These are phyloP conservation scores for Notarius quadriscutis DNA, from an alignment of 2,113 vertebrate genomes.

Conservation along the genomic window DNA sequence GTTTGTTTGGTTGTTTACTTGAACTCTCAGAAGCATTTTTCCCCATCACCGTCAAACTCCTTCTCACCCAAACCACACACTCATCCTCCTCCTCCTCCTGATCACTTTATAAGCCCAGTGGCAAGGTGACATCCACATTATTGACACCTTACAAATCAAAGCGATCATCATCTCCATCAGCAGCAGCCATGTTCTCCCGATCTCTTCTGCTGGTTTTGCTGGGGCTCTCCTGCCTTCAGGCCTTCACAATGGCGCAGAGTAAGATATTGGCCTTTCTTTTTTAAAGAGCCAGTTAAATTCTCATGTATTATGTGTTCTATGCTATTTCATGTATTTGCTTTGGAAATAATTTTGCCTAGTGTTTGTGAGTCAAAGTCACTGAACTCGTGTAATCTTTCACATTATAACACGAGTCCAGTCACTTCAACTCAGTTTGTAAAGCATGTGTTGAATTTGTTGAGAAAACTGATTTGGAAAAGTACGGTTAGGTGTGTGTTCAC, in stretches of 20 bases:
- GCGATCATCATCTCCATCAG: background rate
- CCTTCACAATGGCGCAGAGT: background rate
- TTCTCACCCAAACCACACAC: background rate
- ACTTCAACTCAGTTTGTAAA: no score
- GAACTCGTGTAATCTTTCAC: no score
- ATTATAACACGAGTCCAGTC: no score
- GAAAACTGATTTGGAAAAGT: no score
- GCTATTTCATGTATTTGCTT: no score
- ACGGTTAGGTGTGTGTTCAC: no score
- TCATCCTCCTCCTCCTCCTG: background rate
- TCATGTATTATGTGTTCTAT: no score
- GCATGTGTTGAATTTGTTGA: background rate
- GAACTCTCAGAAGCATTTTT: background rate
- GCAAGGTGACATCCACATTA: background rate
- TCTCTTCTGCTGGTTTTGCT: background rate
- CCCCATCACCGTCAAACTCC: background rate
- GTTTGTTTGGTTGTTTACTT: background rate
- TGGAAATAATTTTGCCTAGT: no score
- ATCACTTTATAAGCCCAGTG: background rate
- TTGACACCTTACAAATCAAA: background rate
- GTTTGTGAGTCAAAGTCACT: no score
- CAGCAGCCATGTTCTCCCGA: background rate
- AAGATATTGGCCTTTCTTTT: background rate
- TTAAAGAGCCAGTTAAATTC: no score
- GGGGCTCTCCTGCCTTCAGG: slow-evolving; percentile 5